Evolutionary conservation across 2,888 invertebrate genomes (phyloP), one percentile per base, ranked within the genome.

Genomic region (Papilio elwesi): DNA sequence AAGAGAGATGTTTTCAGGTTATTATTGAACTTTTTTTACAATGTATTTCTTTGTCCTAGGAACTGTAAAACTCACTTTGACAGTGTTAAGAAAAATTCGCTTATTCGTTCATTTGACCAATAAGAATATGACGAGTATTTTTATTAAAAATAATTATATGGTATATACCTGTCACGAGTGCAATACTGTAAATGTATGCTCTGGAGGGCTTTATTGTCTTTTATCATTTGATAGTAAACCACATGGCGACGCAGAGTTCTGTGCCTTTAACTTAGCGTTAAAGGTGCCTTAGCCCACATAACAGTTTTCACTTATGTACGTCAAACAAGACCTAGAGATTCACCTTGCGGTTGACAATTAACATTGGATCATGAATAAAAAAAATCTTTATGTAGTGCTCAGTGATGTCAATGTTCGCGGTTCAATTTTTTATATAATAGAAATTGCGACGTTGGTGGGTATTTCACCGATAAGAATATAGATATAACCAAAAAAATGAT

Each of bases 1-100:
- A 99, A 89, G 97, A 98, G 87, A 95, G 96, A 78, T 98, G 98
- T 86, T 98, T 98, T 90, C 95, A 97, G 91, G 95, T 95, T 79
- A 83, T 65, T 47, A 38, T 9, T n/a, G 2, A n/a, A 26, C 2
- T 36, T 36, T 57, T 11, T 36, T 7, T 36, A 26, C 26, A 26
- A 36, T 1, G 13, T 36, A 36, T 0, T 8, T 13, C 5, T 49
- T 8, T 49, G n/a, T n/a, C n/a, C 11, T 13, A 48, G 47, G 47
- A 10, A 49, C 13, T 12, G 10, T 15, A 52, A 4, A 26, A 26
- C 26, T 26, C 26, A 26, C 26, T 26, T 26, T 26, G 26, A 26
- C 26, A 26, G 26, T 26, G 26, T 26, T 26, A 26, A 26, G 4
- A 26, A 26, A 26, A 26, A 26, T 26, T 26, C 26, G 26, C 26